Base-by-base conservation (phyloP, 1,140 invertebrate species). In the Orius insidiosus region DNA sequence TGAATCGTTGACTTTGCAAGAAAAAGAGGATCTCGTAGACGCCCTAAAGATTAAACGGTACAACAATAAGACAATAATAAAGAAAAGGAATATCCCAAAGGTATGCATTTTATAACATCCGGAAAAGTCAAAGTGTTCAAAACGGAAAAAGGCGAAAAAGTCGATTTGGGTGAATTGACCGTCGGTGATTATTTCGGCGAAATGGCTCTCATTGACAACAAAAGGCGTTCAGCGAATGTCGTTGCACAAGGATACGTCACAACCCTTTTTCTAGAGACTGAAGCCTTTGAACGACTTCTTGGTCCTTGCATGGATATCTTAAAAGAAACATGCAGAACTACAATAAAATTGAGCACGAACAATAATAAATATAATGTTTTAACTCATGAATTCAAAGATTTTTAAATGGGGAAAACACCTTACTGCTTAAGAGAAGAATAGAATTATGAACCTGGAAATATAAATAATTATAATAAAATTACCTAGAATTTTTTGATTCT, bases 261-360 rank as follows among this genome's bases (percentile, higher is more conserved):
- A 69, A 66, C 84, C 52, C 85, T 85, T 68, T 89, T 95, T 68
- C 71, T 97, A 62, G 92, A 96, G 67, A 89, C 96, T 53, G 83
- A 89, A 59, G 92, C 92, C 46, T 98, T 97, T 65, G 93, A 98
- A 67, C 79, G 93, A 42, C 71, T 98, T 45, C 71, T 97, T 49
- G 93, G 93, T 10, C 90, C 92, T 16, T 98, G 93, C 67, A 94
- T 96, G 87, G 83, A 96, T 56, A 79, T 97, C 95, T 98, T 89
- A 94, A 94, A 68, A 75, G 90, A 54, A 96, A 92, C 67, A 93
- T 95, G 60, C 83, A 88, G 60, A 85, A 93, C 65, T 97, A 97
- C 61, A 88, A 95, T n/a, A n/a, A n/a, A n/a, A n/a, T n/a, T n/a
- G n/a, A n/a, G n/a, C n/a, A n/a, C n/a, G n/a, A n/a, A n/a, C n/a